Base-by-base conservation (phyloP, 2,113 vertebrate species). In the Platanista minor region DNA sequence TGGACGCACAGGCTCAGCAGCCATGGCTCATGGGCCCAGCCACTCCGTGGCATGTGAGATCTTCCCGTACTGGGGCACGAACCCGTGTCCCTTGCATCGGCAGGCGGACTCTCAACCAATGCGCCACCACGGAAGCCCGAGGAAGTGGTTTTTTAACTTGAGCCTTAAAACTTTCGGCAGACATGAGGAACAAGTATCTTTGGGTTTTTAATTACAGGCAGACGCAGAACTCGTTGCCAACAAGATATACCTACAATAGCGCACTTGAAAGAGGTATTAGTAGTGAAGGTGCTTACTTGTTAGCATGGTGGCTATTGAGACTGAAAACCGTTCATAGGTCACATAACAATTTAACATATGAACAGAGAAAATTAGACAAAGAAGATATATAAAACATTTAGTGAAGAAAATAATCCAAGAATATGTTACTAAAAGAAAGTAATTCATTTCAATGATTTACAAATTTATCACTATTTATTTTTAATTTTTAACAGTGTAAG, bases 141-240 rank as follows among this genome's bases (percentile, higher is more conserved):
- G 36, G 9, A 94, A 91, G 72, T 59, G 27, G 9, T 29, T 95
- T 93, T 91, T 83, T 6, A 36, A 66, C 59, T 59, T 36, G 29
- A 92, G 20, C 57, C 64, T 84, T 92, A 62, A 90, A 54, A 54
- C 13, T 66, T 64, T 71, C n/a, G 9, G 43, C n/a, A 82, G 57
- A 89, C 52, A 0, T 31, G 29, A 94, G 49, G 49, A 96, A 90
- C 43, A 87, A 54, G 1, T 94, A 61, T 85, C 23, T 90, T 57
- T 67, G 33, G 80, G 85, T 90, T 92, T 72, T 93, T 1, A 95
- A 43, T 92, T 96, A 43, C 49, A 98, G 98, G 61, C 84, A 77
- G 96, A 97, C 62, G 64, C 90, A 93, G 97, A 98, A 91, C 75
- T 97, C 57, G 87, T n/a, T 95, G 96, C 91, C n/a, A 82, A 46